Percentiles rank a stretch among this genome's conserved stretches.
Conservation (phyloP, 92 coral and sea anemone species). For the Zoanthus solanderi region DNA sequence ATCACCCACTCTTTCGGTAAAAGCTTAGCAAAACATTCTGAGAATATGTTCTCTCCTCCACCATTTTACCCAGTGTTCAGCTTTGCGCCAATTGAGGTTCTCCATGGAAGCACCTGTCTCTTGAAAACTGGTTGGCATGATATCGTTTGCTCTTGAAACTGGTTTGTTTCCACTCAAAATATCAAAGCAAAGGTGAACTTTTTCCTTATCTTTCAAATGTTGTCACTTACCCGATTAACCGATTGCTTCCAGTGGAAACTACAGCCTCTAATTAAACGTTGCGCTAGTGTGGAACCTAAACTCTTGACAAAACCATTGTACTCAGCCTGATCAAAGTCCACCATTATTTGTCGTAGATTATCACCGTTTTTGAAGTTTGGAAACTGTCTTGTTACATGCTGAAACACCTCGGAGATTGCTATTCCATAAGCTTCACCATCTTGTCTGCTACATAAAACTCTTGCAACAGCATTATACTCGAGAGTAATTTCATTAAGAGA, state of each 20-base stretch:
- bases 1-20: slow-evolving; percentile 26
- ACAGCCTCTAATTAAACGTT: slow-evolving; percentile 56
- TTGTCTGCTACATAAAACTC: slow-evolving; percentile 42
- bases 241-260: slow-evolving; percentile 61
- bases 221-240: slow-evolving; percentile 49
- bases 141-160: slow-evolving; percentile 15
- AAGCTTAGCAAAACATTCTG: slow-evolving; percentile 55
- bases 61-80: slow-evolving; percentile 62
- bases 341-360: slow-evolving; percentile 62
- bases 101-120: neutral
- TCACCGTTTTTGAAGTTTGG: slow-evolving; percentile 17
- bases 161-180: slow-evolving; percentile 47
- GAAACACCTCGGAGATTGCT: slow-evolving; percentile 56
- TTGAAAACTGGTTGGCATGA: slow-evolving; percentile 33
- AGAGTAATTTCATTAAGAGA: slow-evolving; percentile 3
- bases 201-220: slow-evolving; percentile 10
- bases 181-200: slow-evolving; percentile 41
- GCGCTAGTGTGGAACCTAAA: slow-evolving; percentile 30
- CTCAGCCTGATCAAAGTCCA: neutral
- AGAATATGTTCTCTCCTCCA: slow-evolving; percentile 59
- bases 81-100: neutral
- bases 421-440: slow-evolving; percentile 68
- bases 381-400: slow-evolving; percentile 31
- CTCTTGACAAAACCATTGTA: slow-evolving; percentile 28
- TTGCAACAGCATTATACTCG: slow-evolving; percentile 1